Percentiles rank a stretch among this genome's conserved stretches.
Evolutionary conservation across 2,797 vertebrate species (phyloP).

Genomic region (Austrolebias charrua): DNA sequence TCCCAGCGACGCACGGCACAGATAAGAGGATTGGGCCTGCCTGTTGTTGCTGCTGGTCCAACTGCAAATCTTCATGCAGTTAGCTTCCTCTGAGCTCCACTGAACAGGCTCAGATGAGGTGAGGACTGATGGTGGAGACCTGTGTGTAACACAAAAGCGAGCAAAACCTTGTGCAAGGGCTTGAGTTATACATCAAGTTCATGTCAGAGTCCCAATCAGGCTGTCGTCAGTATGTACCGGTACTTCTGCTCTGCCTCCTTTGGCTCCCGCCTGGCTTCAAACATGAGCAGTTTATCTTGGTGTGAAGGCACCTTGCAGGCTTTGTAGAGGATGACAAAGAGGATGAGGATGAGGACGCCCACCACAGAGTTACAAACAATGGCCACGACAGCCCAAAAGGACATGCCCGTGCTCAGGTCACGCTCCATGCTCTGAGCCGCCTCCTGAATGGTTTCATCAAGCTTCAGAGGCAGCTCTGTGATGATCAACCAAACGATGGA

Average conservation of each 20-base stretch:
- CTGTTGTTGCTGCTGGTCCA: conserved; percentile 61
- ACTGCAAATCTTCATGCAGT: conserved; percentile 57
- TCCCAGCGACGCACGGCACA: conserved; percentile 60
- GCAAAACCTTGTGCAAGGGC: not conserved
- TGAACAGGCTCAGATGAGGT: conserved; percentile 16
- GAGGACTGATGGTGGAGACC: conserved; percentile 4
- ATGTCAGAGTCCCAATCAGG: conserved; percentile 32
- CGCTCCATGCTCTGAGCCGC: conserved; percentile 66
- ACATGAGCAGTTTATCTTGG: conserved; percentile 59
- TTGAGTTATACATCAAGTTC: not conserved
- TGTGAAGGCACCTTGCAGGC: conserved; percentile 81
- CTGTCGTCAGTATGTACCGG: conserved; percentile 68
- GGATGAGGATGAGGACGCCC: conserved; percentile 78
- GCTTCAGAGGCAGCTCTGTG: not conserved
- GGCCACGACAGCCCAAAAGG: conserved; percentile 75
- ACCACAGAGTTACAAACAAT: conserved; percentile 80
- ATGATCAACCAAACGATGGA: not conserved
- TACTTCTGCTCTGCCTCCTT: conserved; percentile 70
- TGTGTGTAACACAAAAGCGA: conserved; percentile 10
- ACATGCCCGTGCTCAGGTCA: conserved; percentile 71
- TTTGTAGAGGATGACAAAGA: conserved; percentile 81
- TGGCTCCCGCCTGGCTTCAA: conserved; percentile 38
- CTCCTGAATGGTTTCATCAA: conserved; percentile 11
- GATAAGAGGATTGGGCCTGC: conserved; percentile 77
- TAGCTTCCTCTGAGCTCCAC: conserved; percentile 38